Base-by-base conservation (phyloP, 2,113 vertebrate genomes). In the Rutilus rutilus region DNA sequence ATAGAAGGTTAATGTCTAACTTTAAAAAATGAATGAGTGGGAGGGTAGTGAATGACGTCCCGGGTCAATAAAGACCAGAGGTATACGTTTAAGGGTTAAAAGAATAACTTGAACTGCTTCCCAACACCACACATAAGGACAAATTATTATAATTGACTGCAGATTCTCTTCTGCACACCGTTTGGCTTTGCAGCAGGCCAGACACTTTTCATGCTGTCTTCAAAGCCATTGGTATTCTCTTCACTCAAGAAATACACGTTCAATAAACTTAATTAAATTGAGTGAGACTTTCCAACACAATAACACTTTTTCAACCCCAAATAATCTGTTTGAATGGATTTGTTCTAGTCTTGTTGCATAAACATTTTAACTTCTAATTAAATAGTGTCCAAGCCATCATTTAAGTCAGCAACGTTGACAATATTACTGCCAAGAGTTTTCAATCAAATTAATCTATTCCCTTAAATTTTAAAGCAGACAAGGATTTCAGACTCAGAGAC, bases 231-330 rank as follows among this genome's bases (percentile, higher is more conserved):
- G 39, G 39, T 80, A 64, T 80, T 80, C 15, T 52, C 14, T 17
- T 76, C 12, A 14, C 6, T 50, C 23, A 74, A 74, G 23, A 74
- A 74, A 25, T 74, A 42, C 47, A 71, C 39, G 36, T 42, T 42
- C 33, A 71, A 71, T 71, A 39, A 71, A 74, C 11, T 74, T 74
- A 74, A 74, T 74, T 47, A 47, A 74, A 74, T 27, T 47, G 39
- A 74, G 42, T 42, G 42, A 47, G 23, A 25, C 39, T 74, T 45
- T 47, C 23, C 23, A 23, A 47, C 71, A 74, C 42, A 74, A 47
- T 74, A 74, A 74, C 71, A 47, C 71, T 47, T 74, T 74, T 45
- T 74, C 71, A 47, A 74, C 42, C 42, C 6, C 71, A 47, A 47
- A 74, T 25, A 14, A 74, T 47, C 47, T 12, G 71, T 47, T 74